Conservation (phyloP, 1,140 invertebrate genomes). For the Druon quercuslanigerum region DNA sequence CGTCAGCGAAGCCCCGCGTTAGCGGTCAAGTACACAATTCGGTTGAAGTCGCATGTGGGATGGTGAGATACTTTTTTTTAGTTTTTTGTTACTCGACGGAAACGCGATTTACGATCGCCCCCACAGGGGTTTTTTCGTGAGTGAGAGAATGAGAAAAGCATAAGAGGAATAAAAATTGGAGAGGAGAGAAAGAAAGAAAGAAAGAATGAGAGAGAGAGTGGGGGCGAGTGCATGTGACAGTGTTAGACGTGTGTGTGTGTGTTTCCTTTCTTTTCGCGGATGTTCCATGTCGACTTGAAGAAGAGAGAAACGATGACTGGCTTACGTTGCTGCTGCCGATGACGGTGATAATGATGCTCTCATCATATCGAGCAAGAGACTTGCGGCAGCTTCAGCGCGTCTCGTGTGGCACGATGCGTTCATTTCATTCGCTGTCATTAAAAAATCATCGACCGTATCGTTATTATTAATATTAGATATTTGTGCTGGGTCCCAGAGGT, state of each 20-base stretch:
- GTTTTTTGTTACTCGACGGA: slow-evolving; percentile 28
- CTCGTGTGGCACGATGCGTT: slow-evolving; percentile 58
- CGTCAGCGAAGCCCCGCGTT: slow-evolving; percentile 45
- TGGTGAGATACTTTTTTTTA: slow-evolving; percentile 32
- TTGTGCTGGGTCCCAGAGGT: slow-evolving; percentile 73
- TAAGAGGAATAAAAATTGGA: slow-evolving; percentile 17
- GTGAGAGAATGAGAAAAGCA: slow-evolving; percentile 9
- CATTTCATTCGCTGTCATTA: slow-evolving; percentile 66
- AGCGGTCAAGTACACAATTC: slow-evolving; percentile 38
- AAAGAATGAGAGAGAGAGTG: slow-evolving; percentile 33
- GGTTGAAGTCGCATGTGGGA: slow-evolving; percentile 21
- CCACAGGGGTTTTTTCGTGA: not conserved
- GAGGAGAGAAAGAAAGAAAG: slow-evolving; percentile 38
- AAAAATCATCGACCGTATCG: slow-evolving; percentile 75
- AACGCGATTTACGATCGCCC: slow-evolving; percentile 16
- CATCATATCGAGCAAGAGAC: slow-evolving; percentile 59
- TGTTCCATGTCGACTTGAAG: slow-evolving; percentile 56
- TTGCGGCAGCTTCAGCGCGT: slow-evolving; percentile 66
- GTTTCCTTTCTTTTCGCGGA: slow-evolving; percentile 33
- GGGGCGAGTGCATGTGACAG: slow-evolving; percentile 19
- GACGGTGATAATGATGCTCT: slow-evolving; percentile 43
- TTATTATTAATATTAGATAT: slow-evolving; percentile 76
- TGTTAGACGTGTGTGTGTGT: slow-evolving; percentile 15
- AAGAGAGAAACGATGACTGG: slow-evolving; percentile 67
- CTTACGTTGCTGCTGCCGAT: slow-evolving; percentile 59